phyloP scores from a whole-genome alignment of 1,140 invertebrate genomes.

The Epicauta chinensis region DNA sequence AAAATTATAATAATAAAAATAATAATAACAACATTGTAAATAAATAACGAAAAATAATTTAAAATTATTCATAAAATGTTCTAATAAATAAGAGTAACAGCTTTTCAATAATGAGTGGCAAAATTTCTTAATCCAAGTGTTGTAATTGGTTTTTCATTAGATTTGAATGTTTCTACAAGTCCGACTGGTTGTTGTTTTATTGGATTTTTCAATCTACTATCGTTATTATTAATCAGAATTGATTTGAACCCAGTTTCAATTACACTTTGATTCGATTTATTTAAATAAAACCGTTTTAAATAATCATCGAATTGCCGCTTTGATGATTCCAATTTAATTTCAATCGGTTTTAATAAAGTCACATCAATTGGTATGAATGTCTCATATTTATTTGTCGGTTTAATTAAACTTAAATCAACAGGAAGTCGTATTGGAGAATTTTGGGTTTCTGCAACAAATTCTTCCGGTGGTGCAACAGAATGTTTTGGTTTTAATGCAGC shows the following conservation, averaged over 20 bases:
- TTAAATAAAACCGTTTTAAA: conserved; percentile 11
- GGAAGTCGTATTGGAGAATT: conserved; percentile 19
- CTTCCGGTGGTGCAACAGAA: conserved; percentile 15
- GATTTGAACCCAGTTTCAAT: conserved; percentile 29
- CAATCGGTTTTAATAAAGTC: conserved; percentile 26
- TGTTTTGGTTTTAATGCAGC: background rate
- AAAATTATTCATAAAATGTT: conserved; percentile 5
- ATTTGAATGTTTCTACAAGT: conserved; percentile 24
- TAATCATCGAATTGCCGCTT: conserved; percentile 25
- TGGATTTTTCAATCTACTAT: conserved; percentile 5
- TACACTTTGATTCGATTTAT: conserved; percentile 10
- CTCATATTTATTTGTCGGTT: conserved; percentile 12
- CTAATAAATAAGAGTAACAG: background rate
- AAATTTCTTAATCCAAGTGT: conserved; percentile 32
- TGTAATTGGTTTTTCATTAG: conserved; percentile 25
- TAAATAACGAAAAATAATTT: background rate
- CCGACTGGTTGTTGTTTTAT: conserved; percentile 14
- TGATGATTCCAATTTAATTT: conserved; percentile 28
- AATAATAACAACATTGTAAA: background rate
- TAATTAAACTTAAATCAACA: conserved; percentile 27
- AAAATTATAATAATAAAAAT: background rate
- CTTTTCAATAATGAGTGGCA: conserved; percentile 14
- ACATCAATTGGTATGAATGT: conserved; percentile 31
- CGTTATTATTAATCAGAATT: conserved; percentile 3
- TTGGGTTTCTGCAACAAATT: conserved; percentile 19